phyloP scores from a whole-genome alignment of 2,888 invertebrate genomes.

The Andrena trimmerana region DNA sequence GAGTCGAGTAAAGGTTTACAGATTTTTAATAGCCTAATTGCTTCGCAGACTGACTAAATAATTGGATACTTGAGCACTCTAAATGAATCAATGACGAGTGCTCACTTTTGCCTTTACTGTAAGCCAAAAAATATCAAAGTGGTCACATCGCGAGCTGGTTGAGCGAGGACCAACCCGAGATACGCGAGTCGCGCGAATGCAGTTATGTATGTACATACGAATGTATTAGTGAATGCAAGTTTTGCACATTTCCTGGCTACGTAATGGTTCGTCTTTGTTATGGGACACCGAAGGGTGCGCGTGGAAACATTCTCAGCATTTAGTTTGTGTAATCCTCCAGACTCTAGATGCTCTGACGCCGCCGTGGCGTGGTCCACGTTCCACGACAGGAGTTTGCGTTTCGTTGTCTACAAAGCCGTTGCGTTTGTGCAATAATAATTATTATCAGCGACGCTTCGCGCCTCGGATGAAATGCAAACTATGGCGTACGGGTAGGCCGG shows the following conservation, averaged over 20 bases:
- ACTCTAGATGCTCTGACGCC: slow-evolving; percentile 32
- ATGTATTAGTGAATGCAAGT: slow-evolving; percentile 39
- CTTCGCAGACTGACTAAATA: not conserved
- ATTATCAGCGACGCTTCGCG: slow-evolving; percentile 42
- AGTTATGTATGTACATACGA: not conserved
- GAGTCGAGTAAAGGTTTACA: not conserved
- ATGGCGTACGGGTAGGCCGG: not conserved
- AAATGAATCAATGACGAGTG: not conserved
- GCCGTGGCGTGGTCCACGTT: slow-evolving; percentile 22
- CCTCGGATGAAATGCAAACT: slow-evolving; percentile 33
- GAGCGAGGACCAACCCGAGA: slow-evolving; percentile 15
- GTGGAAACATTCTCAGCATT: slow-evolving; percentile 53
- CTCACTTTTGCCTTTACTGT: too few relatives aligned
- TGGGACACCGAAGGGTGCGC: not conserved
- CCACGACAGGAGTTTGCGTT: slow-evolving; percentile 20
- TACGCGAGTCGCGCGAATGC: not conserved
- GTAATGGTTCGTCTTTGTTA: slow-evolving; percentile 44
- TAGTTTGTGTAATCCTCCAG: slow-evolving; percentile 43
- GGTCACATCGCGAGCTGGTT: not conserved
- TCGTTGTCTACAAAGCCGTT: not conserved
- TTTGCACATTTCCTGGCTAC: slow-evolving; percentile 26
- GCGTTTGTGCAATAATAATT: slow-evolving; percentile 51
- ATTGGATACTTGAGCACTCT: not conserved
- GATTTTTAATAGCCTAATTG: not conserved
- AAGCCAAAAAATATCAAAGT: not conserved